Evolutionary conservation across 2,888 invertebrate genomes (phyloP).

Genomic region (Drosophila melanosoma): DNA sequence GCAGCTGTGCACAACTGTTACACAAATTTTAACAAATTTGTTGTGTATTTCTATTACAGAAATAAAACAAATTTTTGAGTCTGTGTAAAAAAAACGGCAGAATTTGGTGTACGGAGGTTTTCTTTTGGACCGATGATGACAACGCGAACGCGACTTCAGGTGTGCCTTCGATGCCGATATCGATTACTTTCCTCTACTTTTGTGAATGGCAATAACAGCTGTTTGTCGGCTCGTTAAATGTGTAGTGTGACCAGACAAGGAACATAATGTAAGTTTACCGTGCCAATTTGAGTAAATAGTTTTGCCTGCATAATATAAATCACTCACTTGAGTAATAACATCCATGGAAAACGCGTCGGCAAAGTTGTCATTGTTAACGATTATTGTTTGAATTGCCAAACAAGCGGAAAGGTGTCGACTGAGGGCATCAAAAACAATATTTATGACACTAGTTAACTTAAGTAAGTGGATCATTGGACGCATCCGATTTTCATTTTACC

Average conservation of each 20-base stretch:
- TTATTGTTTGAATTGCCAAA: conserved; percentile 30
- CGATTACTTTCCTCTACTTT: neutral
- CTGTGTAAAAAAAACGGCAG: conserved; percentile 44
- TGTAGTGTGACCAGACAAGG: conserved; percentile 9
- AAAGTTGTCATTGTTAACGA: neutral
- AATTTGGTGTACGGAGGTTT: conserved; percentile 47
- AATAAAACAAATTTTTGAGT: conserved; percentile 47
- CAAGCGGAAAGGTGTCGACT: conserved; percentile 43
- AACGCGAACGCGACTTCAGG: conserved; percentile 71
- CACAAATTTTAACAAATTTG: conserved; percentile 29
- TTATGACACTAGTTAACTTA: conserved; percentile 53
- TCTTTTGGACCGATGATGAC: conserved; percentile 65
- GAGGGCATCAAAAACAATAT: conserved; percentile 57
- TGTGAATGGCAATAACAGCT: conserved; percentile 49
- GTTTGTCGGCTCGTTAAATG: neutral
- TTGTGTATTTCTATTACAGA: conserved; percentile 33
- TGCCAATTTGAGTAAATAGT: conserved; percentile 20
- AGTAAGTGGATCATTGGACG: conserved; percentile 48
- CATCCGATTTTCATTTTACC: conserved; percentile 64
- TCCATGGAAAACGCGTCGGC: conserved; percentile 42
- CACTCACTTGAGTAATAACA: conserved; percentile 50
- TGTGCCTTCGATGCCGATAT: conserved; percentile 38
- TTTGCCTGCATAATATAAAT: conserved; percentile 49
- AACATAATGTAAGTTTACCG: neutral
- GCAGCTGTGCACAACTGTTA: conserved; percentile 22